These are phyloP conservation scores for Octomys mimax DNA, from an alignment of 2,797 vertebrate species.

Conservation along the genomic window DNA sequence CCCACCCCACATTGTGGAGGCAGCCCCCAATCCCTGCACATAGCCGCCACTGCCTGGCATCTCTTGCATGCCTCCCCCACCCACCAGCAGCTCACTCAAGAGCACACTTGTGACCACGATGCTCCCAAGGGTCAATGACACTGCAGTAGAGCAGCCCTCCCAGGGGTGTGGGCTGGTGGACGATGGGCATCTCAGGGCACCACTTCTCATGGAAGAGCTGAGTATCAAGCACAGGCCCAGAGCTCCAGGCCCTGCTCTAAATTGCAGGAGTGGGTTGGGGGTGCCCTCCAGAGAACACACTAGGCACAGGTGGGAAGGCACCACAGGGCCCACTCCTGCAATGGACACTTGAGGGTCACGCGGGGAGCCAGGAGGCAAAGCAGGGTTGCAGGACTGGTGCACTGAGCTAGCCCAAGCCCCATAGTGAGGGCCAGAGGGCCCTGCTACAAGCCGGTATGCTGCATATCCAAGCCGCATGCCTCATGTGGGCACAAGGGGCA, in stretches of 20 bases:
- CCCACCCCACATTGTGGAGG: not conserved
- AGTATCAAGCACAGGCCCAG: not conserved
- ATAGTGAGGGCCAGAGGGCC: not conserved
- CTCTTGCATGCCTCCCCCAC: not conserved
- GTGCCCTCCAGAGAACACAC: not conserved
- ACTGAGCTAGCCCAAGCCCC: not conserved
- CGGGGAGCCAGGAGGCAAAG: not conserved
- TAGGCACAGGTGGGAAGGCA: not conserved
- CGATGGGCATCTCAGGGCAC: not conserved
- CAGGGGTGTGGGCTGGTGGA: accelerated
- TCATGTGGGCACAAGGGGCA: not conserved
- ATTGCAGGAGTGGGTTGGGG: not conserved
- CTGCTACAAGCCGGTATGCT: not conserved
- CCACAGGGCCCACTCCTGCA: not conserved
- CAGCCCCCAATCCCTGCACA: not conserved
- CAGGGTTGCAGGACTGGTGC: not conserved
- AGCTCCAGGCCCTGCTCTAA: too few species aligned
- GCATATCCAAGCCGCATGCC: not conserved
- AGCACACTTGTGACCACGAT: too few species aligned
- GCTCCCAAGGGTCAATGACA: not conserved
- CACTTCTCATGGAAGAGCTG: not conserved
- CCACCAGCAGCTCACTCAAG: not conserved
- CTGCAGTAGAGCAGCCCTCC: not conserved
- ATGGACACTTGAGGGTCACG: accelerated
- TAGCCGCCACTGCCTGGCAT: not conserved